Conservation (phyloP, 1,140 invertebrate genomes). For the Drosophila mauritiana region DNA sequence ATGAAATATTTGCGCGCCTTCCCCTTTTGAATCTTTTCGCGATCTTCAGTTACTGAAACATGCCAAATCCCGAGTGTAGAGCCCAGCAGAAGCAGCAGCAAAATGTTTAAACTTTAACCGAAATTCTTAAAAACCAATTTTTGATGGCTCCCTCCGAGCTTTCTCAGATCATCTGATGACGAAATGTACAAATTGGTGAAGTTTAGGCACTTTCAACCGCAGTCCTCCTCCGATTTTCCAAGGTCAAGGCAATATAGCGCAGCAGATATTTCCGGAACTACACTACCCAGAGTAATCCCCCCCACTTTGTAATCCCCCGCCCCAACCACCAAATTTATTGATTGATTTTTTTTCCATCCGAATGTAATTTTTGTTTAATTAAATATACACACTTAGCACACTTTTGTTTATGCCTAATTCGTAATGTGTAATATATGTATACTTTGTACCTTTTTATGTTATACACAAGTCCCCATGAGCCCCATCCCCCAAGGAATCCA, state of each 20-base stretch:
- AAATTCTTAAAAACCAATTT: constrained; percentile 77
- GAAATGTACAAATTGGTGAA: constrained; percentile 84
- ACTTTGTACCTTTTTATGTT: constrained; percentile 80
- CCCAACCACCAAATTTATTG: constrained; percentile 33
- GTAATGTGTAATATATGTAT: constrained; percentile 77
- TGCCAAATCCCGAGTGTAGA: constrained; percentile 36
- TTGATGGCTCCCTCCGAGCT: constrained; percentile 77
- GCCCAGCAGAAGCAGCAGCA: constrained; percentile 22
- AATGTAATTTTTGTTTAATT: constrained; percentile 49
- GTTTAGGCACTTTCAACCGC: constrained; percentile 71
- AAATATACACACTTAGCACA: constrained; percentile 63
- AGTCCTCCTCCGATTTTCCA: constrained; percentile 12
- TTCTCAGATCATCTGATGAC: constrained; percentile 85
- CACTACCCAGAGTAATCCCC: too few species aligned
- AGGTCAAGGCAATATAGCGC: constrained; percentile 37
- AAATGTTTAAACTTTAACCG: constrained; percentile 74
- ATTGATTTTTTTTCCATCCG: constrained; percentile 32
- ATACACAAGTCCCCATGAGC: constrained; percentile 18
- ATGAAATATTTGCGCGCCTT: constrained; percentile 54
- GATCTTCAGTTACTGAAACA: constrained; percentile 53
- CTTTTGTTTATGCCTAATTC: constrained; percentile 76
- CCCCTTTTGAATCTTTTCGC: constrained; percentile 7
- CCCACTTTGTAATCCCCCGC: constrained; percentile 6
- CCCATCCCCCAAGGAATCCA: constrained; percentile 26
- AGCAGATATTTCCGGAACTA: constrained; percentile 54